These are phyloP conservation scores for Enteromius paludinosus DNA, from an alignment of 2,797 vertebrate species.

Conservation along the genomic window DNA sequence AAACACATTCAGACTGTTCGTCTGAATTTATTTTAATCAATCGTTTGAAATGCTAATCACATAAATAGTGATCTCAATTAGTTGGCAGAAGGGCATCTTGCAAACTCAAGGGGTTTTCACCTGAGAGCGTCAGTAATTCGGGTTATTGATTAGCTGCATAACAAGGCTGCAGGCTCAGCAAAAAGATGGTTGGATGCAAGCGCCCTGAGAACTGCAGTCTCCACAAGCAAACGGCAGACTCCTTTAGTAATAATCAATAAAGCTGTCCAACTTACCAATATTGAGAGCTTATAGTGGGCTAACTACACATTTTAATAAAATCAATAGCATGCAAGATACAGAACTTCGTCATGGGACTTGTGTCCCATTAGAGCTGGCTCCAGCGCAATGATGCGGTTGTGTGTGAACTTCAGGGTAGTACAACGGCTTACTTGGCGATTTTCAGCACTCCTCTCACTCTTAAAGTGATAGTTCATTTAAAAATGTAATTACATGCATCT, in stretches of 20 bases:
- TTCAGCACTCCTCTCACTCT: conserved; percentile 20
- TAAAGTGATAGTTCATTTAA: not conserved
- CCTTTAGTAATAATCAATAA: conserved; percentile 1
- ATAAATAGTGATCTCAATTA: not conserved
- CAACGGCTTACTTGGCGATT: conserved; percentile 57
- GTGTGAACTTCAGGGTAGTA: conserved; percentile 57
- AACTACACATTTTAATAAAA: too few relatives aligned
- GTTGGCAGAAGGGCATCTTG: not conserved
- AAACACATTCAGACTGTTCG: not conserved
- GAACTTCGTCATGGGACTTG: not conserved
- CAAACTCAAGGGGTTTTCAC: conserved; percentile 11
- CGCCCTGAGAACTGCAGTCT: conserved; percentile 28
- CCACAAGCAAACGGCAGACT: not conserved
- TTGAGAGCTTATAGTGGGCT: not conserved
- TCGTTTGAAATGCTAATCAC: not conserved
- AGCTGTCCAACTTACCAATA: not conserved
- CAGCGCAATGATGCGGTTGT: conserved; percentile 57
- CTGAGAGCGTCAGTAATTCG: not conserved
- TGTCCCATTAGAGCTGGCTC: not conserved
- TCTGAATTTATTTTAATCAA: not conserved
- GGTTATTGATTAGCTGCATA: conserved; percentile 55
- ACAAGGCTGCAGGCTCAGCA: conserved; percentile 70
- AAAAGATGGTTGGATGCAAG: conserved; percentile 60
- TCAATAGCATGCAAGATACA: not conserved
- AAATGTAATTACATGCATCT: not conserved